Evolutionary conservation across 2,113 vertebrate species (phyloP), one percentile per base, ranked within the genome.

Genomic region (Ellobius talpinus): DNA sequence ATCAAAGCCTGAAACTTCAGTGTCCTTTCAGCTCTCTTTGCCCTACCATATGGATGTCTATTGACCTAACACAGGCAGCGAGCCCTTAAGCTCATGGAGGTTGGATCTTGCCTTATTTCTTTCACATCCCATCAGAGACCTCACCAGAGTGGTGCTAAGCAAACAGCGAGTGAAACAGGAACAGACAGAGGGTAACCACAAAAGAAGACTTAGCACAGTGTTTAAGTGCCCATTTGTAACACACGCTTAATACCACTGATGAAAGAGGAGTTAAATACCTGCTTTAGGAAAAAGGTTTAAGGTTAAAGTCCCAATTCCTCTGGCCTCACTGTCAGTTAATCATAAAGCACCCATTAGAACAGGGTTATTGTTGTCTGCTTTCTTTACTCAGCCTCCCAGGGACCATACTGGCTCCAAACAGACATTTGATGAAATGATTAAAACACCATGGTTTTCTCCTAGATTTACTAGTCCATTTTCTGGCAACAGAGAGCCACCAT

Each of bases 181-280:
- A 76, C 50, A 94, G 84, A 92, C 79, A 95, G 84, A 95, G 74
- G 47, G 88, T 95, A 97, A 85, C 45, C 65, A 90, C 76, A 95
- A 96, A 66, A 82, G 36, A 96, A 96, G 93, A 95, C 45, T 90
- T 90, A 96, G 81, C 26, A 36, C 13, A 55, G 45, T 85, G 61
- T 93, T 93, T 95, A 95, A 95, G 91, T 61, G 65, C 50, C 72
- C 94, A 89, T 96, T 95, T 97, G 95, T 96, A 95, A 96, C 29
- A 77, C 33, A 81, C 10, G 55, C n/a, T 86, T 97, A 92, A 95
- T 86, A 87, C 23, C 31, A 50, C 52, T 78, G 85, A 96, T 93
- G 70, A 97, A 98, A 96, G 76, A 98, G 92, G 90, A 81, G 91
- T 94, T 97, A 97, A 97, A 95, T 97, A 95, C 76, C 76, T 88